Evolutionary conservation across 1,140 invertebrate species (phyloP), one percentile per base, ranked within the genome.

Genomic region (Hyles vespertilio): DNA sequence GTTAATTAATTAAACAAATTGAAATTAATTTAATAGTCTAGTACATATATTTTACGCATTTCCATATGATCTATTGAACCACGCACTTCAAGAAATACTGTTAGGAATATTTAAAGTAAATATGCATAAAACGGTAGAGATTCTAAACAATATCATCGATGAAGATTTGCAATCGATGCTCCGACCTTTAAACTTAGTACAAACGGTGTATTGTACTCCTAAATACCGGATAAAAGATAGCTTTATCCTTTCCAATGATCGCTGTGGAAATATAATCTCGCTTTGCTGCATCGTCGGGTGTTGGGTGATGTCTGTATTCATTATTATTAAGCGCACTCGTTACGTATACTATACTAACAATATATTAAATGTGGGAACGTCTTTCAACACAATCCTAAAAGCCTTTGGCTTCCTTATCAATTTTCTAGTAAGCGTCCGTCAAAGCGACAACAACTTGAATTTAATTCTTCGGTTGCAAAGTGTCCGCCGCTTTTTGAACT

Each of bases 131-230:
- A 22, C 34, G 5, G 34, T 33, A 7, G 45, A 55, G 10, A 22
- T 40, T 9, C 52, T 59, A 46, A 54, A 43, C 11, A 54, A 54
- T 10, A 12, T 11, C 7, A 10, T 59, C 3, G 58, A 54, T 32
- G 43, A 54, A 40, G 51, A 59, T 2, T 5, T 59, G n/a, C 51
- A 54, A 47, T 5, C 32, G 8, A 9, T 59, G 5, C 12, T 59
- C 0, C 32, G 45, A 32, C 51, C 58, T 36, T n/a, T 59, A 32
- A 59, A 59, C 34, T n/a, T 54, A 8, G 7, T 59, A 22, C 58
- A 59, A 53, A 54, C 36, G 3, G 22, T 59, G 9, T 36, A 51
- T 5, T 11, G 52, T 1, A 32, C 32, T 40, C 58, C 58, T 10
- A 59, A 59, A 48, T 59, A 49, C 12, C 4, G 22, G 10, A 59